phyloP scores from a whole-genome alignment of 1,140 invertebrate species.

The Pseudomyrmex gracilis region DNA sequence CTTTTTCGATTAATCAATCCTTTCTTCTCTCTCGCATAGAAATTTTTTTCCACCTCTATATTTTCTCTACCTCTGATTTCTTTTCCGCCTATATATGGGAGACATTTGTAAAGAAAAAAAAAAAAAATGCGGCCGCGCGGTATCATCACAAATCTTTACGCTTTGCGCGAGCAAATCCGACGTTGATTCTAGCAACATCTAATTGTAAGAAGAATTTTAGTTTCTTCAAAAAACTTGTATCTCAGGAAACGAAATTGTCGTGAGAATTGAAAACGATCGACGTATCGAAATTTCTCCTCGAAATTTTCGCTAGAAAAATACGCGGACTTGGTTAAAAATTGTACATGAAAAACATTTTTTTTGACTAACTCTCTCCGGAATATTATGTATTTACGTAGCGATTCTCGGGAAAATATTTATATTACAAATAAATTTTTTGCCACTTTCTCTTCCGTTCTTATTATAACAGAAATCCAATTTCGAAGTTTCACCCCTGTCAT shows the following conservation, averaged over 20 bases:
- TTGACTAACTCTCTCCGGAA: background rate
- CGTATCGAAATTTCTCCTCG: conserved; percentile 5
- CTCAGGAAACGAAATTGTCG: conserved; percentile 31
- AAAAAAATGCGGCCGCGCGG: too few relatives aligned
- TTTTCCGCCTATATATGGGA: too few relatives aligned
- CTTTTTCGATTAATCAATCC: conserved; percentile 28
- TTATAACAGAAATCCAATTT: conserved; percentile 24
- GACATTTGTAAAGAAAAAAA: too few relatives aligned
- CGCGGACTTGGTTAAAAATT: conserved; percentile 18
- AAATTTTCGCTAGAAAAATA: conserved; percentile 41
- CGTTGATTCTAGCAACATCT: too few relatives aligned
- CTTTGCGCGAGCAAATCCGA: too few relatives aligned
- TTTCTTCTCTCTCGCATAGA: background rate
- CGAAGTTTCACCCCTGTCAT: conserved; percentile 13
- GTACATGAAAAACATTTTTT: conserved; percentile 1
- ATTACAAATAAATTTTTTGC: conserved; percentile 17
- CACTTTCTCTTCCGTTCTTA: background rate
- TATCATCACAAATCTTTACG: too few relatives aligned
- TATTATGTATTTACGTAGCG: background rate
- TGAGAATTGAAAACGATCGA: conserved; percentile 23
- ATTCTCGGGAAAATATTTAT: background rate
- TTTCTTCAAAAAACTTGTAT: conserved; percentile 17
- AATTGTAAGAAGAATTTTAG: conserved; percentile 1
- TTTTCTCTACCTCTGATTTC: too few relatives aligned
- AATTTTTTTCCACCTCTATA: too few relatives aligned